Conservation (phyloP, 1,140 invertebrate genomes). For the Pseudomyrmex dendroicus region DNA sequence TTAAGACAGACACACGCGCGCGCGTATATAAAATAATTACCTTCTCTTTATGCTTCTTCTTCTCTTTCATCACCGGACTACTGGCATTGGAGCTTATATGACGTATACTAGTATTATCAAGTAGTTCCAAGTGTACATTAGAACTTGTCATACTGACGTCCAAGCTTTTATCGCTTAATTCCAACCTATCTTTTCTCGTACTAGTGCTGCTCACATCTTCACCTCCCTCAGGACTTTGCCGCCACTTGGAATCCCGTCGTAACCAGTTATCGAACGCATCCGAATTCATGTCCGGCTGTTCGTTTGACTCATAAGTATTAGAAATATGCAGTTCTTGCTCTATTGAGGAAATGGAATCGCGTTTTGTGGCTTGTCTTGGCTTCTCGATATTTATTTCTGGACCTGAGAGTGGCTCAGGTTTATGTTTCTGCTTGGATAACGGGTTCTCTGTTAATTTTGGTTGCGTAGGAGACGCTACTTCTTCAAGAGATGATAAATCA, state of each 20-base stretch:
- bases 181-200: constrained; percentile 83
- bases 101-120: constrained; percentile 84
- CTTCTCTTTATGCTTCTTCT: constrained; percentile 87
- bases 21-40: constrained; percentile 68
- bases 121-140: constrained; percentile 86
- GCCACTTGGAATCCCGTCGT: constrained; percentile 86
- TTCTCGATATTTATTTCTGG: constrained; percentile 71
- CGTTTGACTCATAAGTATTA: constrained; percentile 80
- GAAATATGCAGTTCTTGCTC: constrained; percentile 81
- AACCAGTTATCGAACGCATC: constrained; percentile 87
- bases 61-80: constrained; percentile 84
- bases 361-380: constrained; percentile 72
- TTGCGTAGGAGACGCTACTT: constrained; percentile 76
- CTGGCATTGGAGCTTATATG: constrained; percentile 83
- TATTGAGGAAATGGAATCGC: constrained; percentile 81
- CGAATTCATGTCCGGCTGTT: constrained; percentile 85
- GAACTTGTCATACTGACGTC: constrained; percentile 86
- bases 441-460: constrained; percentile 82
- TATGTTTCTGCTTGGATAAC: constrained; percentile 82
- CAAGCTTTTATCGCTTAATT: constrained; percentile 85
- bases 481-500: constrained; percentile 91
- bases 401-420: constrained; percentile 70
- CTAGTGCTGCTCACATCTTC: constrained; percentile 86
- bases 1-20: not conserved
- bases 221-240: constrained; percentile 87